Base-by-base conservation (phyloP, 2,888 invertebrate genomes). In the Steinernema scapterisci region DNA sequence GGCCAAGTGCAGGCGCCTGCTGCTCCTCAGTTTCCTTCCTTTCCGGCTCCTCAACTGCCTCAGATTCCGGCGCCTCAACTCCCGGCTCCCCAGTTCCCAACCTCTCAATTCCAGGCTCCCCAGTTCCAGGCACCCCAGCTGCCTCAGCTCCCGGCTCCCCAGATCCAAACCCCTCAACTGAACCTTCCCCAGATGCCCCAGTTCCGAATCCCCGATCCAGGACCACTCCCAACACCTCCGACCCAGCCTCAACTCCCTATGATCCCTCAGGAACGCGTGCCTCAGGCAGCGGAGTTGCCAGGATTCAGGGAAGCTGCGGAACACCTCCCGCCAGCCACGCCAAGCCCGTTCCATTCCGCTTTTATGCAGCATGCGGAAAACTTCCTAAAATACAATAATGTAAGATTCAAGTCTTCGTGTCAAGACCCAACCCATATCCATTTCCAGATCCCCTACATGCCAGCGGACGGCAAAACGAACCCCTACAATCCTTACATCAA, bases 241-340 rank as follows among this genome's bases (percentile, higher is more conserved):
- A 16, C 21, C 19, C 21, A 23, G 21, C 54, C 54, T 1, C 54
- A 54, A 54, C 54, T 54, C 21, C 54, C 54, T 21, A 54, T 54
- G 54, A 54, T 54, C 21, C 21, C 54, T 21, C 54, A 54, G 54
- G 54, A 54, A 21, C 54, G 54, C 7, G 54, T 54, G 5, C 54
- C 54, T 5, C 54, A 54, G 54, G 25, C 25, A 11, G 54, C 25
- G 23, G 54, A 54, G 54, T 25, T 54, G 5, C 54, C 54, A 11
- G 54, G 54, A 54, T 54, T 54, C 25, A 16, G 54, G 13, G 54
- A 54, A 25, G 54, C 54, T 5, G 21, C 54, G 1, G 5, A 19
- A 11, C 21, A 54, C 13, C 54, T 54, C 13, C 54, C 54, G 5
- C 2, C 23, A 13, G 54, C 54, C 54, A 54, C 54, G 23, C 23